Base-by-base conservation (phyloP, 1,140 invertebrate genomes). In the Drosophila ambigua region DNA sequence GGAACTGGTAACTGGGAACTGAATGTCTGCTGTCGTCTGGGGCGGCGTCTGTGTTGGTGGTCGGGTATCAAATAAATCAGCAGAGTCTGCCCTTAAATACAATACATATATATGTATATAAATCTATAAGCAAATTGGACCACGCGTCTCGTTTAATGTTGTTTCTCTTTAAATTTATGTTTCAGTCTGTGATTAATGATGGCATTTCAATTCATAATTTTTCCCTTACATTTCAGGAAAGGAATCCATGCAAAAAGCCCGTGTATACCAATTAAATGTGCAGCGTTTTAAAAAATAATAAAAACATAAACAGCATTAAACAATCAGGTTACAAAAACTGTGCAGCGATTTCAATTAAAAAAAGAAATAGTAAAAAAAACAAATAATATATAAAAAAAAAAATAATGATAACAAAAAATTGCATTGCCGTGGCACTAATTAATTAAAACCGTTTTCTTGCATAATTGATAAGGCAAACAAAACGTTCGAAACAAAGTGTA, bases 11-110 rank as follows among this genome's bases (percentile, higher is more conserved):
- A 20, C 20, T 20, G 20, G 5, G 26, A 28, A 28, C 26, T 28
- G 5, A 28, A 28, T 59, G 26, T 41, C 23, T 11, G 9, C 28
- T 57, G 28, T 45, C 44, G 26, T 59, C 45, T 48, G 60, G 43
- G 15, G 20, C 5, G 11, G 4, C 23, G 15, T 63, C 20, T 50
- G 26, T 41, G 39, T 46, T 45, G 43, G 53, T 8, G 23, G 26
- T 13, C 11, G 35, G 35, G 35, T 39, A 39, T 39, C 11, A 39
- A 13, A 74, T 77, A 77, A 74, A 77, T 77, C 72, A 74, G 64
- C 50, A 55, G 24, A 63, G 59, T 55, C 54, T 45, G 73, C 48
- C 61, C 62, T 77, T 77, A 60, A 66, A 76, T 53, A 61, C n/a
- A 61, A 28, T 28, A 28, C 6, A 28, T 28, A 28, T 7, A 28